Conservation (phyloP, 2,888 invertebrate species). For the Hermaeophaga mercurialis region DNA sequence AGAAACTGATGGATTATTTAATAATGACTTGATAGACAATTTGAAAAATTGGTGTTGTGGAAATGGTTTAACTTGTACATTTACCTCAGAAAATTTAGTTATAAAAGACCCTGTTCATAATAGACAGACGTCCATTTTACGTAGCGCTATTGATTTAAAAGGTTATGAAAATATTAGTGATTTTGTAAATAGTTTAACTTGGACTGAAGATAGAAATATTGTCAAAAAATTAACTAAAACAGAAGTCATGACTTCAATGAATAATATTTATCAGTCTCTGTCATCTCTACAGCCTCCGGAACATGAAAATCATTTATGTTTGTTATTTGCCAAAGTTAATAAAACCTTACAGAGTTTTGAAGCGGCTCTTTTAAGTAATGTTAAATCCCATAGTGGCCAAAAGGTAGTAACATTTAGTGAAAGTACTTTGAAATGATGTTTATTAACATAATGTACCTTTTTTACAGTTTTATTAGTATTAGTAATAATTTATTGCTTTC, state of each 20-base stretch:
- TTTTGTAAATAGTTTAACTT: slow-evolving; percentile 46
- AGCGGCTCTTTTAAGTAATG: slow-evolving; percentile 48
- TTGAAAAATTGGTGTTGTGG: slow-evolving; percentile 45
- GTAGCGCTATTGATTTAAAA: slow-evolving; percentile 37
- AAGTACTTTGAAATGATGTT: slow-evolving; percentile 8
- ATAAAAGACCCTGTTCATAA: slow-evolving; percentile 44
- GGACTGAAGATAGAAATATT: slow-evolving; percentile 42
- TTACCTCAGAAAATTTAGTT: slow-evolving; percentile 37
- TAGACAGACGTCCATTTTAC: slow-evolving; percentile 41
- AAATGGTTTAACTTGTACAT: slow-evolving; percentile 43
- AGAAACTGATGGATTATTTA: slow-evolving; percentile 28
- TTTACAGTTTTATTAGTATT: neutral
- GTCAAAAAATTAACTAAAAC: slow-evolving; percentile 45
- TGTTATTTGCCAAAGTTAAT: slow-evolving; percentile 54
- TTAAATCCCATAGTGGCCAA: slow-evolving; percentile 41
- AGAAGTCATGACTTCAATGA: slow-evolving; percentile 49
- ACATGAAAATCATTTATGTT: slow-evolving; percentile 51
- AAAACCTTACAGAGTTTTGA: slow-evolving; percentile 54
- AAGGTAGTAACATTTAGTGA: slow-evolving; percentile 53
- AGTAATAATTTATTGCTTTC: neutral
- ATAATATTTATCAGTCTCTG: slow-evolving; percentile 52
- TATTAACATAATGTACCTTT: neutral
- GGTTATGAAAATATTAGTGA: slow-evolving; percentile 44
- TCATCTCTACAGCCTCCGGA: slow-evolving; percentile 49
- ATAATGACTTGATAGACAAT: slow-evolving; percentile 35